phyloP scores from a whole-genome alignment of 2,113 vertebrate genomes.

The Scalopus aquaticus region DNA sequence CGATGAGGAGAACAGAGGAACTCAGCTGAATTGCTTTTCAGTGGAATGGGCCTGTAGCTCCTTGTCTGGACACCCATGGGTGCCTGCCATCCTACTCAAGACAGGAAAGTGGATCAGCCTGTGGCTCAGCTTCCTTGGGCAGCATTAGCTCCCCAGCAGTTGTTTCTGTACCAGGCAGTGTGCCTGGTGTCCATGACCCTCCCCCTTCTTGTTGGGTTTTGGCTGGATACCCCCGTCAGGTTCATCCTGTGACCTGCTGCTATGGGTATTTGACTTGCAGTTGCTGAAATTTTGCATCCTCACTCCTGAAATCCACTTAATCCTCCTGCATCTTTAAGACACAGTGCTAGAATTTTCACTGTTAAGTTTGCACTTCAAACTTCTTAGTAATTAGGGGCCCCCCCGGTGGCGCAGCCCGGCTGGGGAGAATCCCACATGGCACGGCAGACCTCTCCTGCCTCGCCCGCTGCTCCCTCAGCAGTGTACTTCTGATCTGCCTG shows the following conservation, averaged over 20 bases:
- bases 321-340: not conserved
- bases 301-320: not conserved
- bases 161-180: not conserved
- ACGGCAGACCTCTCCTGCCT: no score
- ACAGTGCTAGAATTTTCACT: not conserved
- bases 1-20: rapidly evolving
- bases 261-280: not conserved
- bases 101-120: not conserved
- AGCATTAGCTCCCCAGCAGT: not conserved
- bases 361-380: not conserved
- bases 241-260: not conserved
- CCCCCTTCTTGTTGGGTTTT: no score
- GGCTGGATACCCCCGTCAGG: not conserved
- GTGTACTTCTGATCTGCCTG: no score
- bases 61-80: not conserved
- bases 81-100: no score
- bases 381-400: not conserved
- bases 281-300: not conserved
- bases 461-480: no score
- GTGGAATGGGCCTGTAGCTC: not conserved
- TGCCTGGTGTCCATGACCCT: not conserved
- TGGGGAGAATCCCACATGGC: no score
- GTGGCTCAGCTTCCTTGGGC: not conserved
- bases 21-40: rapidly evolving
- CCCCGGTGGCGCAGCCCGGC: no score